Evolutionary conservation across 2,113 vertebrate genomes (phyloP).

Genomic region (Rattus norvegicus): DNA sequence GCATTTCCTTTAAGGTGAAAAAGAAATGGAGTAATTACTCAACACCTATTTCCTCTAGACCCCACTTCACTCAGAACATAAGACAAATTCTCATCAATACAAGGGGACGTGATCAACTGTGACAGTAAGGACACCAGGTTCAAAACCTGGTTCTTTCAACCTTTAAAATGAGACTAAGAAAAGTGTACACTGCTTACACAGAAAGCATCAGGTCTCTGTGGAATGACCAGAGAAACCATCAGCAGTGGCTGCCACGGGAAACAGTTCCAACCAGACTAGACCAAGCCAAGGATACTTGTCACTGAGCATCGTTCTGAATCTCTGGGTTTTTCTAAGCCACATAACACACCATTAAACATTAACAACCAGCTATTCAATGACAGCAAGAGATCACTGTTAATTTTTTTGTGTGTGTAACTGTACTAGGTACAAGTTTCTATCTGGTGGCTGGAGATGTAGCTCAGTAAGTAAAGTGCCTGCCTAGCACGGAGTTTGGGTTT

Average conservation of each 20-base stretch:
- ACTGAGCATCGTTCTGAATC: background rate
- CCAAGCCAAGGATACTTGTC: background rate
- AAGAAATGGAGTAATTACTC: background rate
- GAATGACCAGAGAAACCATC: background rate
- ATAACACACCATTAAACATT: constrained; percentile 6
- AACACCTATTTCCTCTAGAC: background rate
- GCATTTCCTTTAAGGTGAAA: background rate
- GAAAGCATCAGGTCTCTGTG: background rate
- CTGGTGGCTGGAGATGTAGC: background rate
- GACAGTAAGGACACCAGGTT: background rate
- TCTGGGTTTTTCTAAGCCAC: constrained; percentile 28
- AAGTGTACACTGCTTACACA: background rate
- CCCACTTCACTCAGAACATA: background rate
- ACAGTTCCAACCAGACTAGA: background rate
- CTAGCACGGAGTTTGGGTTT: background rate
- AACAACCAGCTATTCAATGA: background rate
- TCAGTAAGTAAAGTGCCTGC: background rate
- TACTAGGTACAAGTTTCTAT: background rate
- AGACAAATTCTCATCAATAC: background rate
- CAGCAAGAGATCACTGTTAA: constrained; percentile 1
- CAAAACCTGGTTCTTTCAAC: background rate
- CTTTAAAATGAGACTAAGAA: background rate
- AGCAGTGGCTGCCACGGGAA: background rate
- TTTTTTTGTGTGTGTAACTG: background rate
- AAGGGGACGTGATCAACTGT: background rate